Evolutionary conservation across 2,797 vertebrate species (phyloP), one percentile per base, ranked within the genome.

Genomic region (Semotilus atromaculatus): DNA sequence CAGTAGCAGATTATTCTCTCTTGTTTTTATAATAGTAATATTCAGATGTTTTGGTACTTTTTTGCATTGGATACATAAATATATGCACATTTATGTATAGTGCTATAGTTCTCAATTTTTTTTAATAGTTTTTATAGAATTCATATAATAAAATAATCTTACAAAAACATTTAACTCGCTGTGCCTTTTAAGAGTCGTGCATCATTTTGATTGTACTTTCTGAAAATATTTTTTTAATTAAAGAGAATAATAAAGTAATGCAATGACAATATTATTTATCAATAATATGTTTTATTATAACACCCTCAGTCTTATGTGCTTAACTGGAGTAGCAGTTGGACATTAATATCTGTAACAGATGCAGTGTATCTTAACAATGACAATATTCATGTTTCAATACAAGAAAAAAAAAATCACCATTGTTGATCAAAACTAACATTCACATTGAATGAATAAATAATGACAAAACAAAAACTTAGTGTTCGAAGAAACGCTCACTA

Each of bases 341-440:
- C 55, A 34, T 62, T 80, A 80, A 68, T 80, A 80, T 80, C 64
- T 58, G 51, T 81, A 71, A 81, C 66, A 71, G 64, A 67, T 80
- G 45, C 23, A 58, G 51, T 36, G 36, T 71, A 43, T 71, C 3
- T 29, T 81, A 43, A 40, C 78, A 68, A 80, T 21, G 36, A 86
- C 86, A 86, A 66, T 74, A 85, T 71, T 71, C 75, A 82, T 40
- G 45, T 48, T 81, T 70, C 60, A 80, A 62, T 82, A 62, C 68
- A 23, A 86, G 38, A 67, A 38, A 78, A 26, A 29, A 81, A 45
- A 70, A 53, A n/a, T 71, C 66, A 62, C 31, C 53, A 43, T 16
- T 64, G 45, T 34, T 43, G n/a, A n/a, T 72, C 29, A 40, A 84
- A 85, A 86, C 73, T 79, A 79, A 86, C 70, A 88, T 84, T 86